Evolutionary conservation across 2,113 vertebrate species (phyloP).

Genomic region (Gymnorhina tibicen): DNA sequence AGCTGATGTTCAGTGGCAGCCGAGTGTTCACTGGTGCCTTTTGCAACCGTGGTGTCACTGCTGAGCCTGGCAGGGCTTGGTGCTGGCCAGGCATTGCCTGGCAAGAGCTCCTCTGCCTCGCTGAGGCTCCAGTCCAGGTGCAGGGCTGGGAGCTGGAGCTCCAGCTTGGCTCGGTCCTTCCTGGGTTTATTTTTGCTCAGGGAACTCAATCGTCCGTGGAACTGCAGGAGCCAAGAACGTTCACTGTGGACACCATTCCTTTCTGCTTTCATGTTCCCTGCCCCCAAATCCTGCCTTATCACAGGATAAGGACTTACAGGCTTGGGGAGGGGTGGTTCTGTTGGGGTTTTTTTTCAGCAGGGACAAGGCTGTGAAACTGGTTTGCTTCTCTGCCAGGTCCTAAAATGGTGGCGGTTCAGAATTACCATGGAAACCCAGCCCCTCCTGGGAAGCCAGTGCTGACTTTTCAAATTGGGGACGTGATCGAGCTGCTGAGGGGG

Average conservation of each 20-base stretch:
- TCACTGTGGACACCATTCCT: background rate
- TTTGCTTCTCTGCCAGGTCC: slow-evolving; percentile 76
- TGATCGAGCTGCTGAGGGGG: slow-evolving; percentile 91
- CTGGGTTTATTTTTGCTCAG: background rate
- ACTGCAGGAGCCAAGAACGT: background rate
- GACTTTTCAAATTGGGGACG: slow-evolving; percentile 88
- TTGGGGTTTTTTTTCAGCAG: background rate
- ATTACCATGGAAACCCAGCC: slow-evolving; percentile 87
- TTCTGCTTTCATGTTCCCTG: background rate
- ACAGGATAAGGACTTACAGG: background rate
- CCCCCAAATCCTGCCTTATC: background rate
- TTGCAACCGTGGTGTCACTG: background rate
- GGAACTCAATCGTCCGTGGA: background rate
- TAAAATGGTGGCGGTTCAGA: slow-evolving; percentile 93
- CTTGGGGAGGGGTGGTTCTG: background rate
- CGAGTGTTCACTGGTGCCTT: background rate
- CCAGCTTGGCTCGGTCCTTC: background rate
- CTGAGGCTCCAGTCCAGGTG: background rate
- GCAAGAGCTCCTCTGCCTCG: fast-evolving
- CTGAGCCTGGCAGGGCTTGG: background rate
- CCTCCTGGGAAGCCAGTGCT: slow-evolving; percentile 84
- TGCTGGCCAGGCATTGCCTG: background rate
- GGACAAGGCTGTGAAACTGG: background rate
- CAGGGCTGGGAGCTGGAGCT: background rate
- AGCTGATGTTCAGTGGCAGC: background rate